These are phyloP conservation scores for Phyllotis vaccarum DNA, from an alignment of 2,797 vertebrate species.

Conservation along the genomic window DNA sequence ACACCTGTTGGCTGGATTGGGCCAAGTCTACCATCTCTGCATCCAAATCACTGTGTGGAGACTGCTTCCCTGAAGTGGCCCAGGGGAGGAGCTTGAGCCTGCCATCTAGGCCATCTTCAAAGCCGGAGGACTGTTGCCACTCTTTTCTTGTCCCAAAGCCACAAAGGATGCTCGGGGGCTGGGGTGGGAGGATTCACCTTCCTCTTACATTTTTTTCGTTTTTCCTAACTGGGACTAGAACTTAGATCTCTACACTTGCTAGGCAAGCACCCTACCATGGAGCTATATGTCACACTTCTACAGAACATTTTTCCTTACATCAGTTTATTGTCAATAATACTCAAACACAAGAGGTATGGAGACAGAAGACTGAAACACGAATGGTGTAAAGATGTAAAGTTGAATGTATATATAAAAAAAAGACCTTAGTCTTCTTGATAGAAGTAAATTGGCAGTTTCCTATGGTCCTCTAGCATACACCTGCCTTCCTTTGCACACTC, in stretches of 20 bases:
- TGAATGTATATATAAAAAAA: not conserved
- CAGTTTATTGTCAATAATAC: not conserved
- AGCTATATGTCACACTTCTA: not conserved
- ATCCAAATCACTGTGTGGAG: not conserved
- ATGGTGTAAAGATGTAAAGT: not conserved
- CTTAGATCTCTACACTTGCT: not conserved
- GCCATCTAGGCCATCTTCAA: too few species aligned
- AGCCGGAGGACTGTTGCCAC: accelerated
- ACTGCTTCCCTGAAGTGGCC: not conserved
- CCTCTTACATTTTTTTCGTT: not conserved
- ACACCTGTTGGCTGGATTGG: not conserved
- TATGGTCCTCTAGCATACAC: not conserved
- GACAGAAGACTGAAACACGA: not conserved
- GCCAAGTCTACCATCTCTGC: not conserved
- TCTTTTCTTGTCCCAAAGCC: not conserved
- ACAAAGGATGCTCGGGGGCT: not conserved
- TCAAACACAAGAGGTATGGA: not conserved
- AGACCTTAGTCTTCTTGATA: not conserved
- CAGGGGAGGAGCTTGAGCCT: too few species aligned
- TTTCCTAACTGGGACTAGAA: not conserved
- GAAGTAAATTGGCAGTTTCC: not conserved
- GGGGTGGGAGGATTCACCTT: not conserved
- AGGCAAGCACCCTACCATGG: not conserved
- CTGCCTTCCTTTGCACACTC: not conserved
- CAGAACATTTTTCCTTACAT: not conserved